A percentile compares a stretch with the other conserved stretches of the same genome.
Conservation (phyloP, 2,888 invertebrate genomes). For the Embidobia sp. region DNA sequence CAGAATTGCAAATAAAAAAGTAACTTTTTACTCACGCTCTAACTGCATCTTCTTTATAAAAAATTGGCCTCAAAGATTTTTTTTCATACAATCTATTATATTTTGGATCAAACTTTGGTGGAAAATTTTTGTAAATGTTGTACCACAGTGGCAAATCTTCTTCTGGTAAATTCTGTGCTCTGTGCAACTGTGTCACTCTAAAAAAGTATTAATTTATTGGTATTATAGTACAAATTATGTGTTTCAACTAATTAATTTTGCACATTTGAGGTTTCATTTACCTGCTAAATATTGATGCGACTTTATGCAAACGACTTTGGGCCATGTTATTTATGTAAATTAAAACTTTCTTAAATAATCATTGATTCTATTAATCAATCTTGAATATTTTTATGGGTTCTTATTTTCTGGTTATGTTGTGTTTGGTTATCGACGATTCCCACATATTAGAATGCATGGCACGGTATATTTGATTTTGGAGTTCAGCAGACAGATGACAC, state of each 20-base stretch:
- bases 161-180: constrained; percentile 89
- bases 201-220: not conserved
- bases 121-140: constrained; percentile 94
- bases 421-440: too few relatives aligned
- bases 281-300: not conserved
- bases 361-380: too few relatives aligned
- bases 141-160: constrained; percentile 96
- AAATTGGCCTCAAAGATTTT: constrained; percentile 86
- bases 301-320: not conserved
- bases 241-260: not conserved
- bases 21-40: constrained; percentile 93
- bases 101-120: constrained; percentile 92
- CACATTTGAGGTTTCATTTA: not conserved
- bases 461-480: too few relatives aligned
- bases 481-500: too few relatives aligned
- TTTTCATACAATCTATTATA: constrained; percentile 87
- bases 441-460: too few relatives aligned
- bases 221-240: not conserved
- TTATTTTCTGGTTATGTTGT: too few relatives aligned
- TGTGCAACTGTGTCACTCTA: constrained; percentile 90
- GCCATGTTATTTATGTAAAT: not conserved
- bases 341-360: too few relatives aligned
- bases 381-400: too few relatives aligned
- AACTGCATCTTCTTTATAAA: constrained; percentile 91
- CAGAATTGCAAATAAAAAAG: too few relatives aligned